phyloP scores from a whole-genome alignment of 2,113 vertebrate genomes.

The western clawed frog (Xenopus tropicalis) region DNA sequence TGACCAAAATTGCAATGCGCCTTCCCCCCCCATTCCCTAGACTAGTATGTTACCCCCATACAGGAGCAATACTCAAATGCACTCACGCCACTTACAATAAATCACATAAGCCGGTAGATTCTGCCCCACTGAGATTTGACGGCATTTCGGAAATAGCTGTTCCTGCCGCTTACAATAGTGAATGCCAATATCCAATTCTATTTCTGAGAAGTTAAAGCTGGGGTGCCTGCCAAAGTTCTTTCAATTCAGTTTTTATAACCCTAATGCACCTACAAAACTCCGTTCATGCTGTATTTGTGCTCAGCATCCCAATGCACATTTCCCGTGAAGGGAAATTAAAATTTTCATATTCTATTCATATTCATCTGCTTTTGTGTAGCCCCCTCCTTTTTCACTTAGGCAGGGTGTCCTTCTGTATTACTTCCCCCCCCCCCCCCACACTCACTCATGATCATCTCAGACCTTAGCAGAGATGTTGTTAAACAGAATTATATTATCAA shows the following conservation, averaged over 20 bases:
- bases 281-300: neutral
- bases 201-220: neutral
- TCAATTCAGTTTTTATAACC: neutral
- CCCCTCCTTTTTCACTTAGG: neutral
- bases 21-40: neutral
- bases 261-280: neutral
- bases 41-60: neutral
- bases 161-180: neutral
- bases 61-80: neutral
- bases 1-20: neutral
- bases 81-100: neutral
- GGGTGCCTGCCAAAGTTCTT: slow-evolving; percentile 4
- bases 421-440: neutral
- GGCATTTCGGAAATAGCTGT: neutral
- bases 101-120: neutral
- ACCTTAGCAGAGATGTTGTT: slow-evolving; percentile 25
- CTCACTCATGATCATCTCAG: neutral
- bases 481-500: slow-evolving; percentile 39
- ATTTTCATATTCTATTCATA: neutral
- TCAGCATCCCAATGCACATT: neutral
- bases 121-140: neutral
- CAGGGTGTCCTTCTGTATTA: neutral
- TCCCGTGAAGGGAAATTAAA: neutral
- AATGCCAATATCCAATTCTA: neutral
- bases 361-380: neutral